Evolutionary conservation across 2,888 invertebrate genomes (phyloP), one percentile per base, ranked within the genome.

Genomic region (Diaprepes abbreviatus): DNA sequence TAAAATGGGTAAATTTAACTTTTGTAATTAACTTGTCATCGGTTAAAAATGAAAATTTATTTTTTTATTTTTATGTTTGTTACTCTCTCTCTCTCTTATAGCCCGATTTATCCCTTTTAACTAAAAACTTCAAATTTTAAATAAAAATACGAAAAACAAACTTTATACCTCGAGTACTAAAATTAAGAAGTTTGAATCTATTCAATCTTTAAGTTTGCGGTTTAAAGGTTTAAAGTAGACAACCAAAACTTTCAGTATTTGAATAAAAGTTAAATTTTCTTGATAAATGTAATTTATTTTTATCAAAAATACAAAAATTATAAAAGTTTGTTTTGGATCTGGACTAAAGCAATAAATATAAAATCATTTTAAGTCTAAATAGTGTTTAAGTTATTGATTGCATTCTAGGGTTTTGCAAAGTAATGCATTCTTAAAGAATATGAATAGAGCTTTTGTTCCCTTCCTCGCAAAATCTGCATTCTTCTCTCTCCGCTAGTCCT

Each of bases 171-270:
- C 35, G 33, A 14, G 19, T 54, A 16, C 35, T 35, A 35, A 54
- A 54, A 54, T 54, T 54, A 54, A 54, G 54, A 54, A 54, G 33
- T 54, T 33, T 19, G 54, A 35, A 54, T 54, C 54, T 54, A 35
- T 54, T 54, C 54, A 54, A 17, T 35, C 17, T 54, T 52, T 31
- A 54, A 54, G 54, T 54, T 54, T 35, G 54, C 35, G 33, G 54
- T 54, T 35, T 54, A 35, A 35, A 54, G 31, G 54, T 35, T 54
- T 54, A 35, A 28, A 52, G 52, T 52, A 52, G 35, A 54, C 33
- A 54, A 19, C 54, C 35, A 19, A 54, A 50, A 54, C 35, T 54
- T 54, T 54, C 35, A 35, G 35, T 54, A 54, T 33, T 33, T 35
- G 21, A 45, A 45, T 45, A 45, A 21, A 45, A 45, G 21, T 19